Conservation (phyloP, 1,140 invertebrate species). For the Drosophila eugracilis region DNA sequence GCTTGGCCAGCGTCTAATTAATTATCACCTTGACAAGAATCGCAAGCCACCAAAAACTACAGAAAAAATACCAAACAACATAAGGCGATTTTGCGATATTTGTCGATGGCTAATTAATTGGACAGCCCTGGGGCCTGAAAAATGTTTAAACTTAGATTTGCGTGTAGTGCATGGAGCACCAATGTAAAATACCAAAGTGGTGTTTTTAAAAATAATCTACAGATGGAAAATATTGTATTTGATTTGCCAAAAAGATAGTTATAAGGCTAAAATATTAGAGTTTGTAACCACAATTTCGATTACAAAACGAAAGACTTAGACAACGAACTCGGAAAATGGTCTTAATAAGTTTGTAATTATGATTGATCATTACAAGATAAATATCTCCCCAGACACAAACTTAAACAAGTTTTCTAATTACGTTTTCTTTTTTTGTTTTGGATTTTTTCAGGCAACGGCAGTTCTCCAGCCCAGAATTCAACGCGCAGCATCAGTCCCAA, state of each 20-base stretch:
- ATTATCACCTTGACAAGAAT: conserved; percentile 61
- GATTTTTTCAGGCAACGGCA: conserved; percentile 82
- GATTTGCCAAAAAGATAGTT: no score
- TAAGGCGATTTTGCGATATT: conserved; percentile 54
- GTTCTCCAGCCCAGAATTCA: conserved; percentile 85
- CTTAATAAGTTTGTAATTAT: no score
- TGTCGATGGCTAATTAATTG: conserved; percentile 51
- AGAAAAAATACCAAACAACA: conserved; percentile 8
- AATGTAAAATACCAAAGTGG: not conserved
- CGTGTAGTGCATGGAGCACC: not conserved
- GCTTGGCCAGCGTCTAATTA: conserved; percentile 47
- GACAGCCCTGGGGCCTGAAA: conserved; percentile 30
- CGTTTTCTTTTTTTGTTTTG: not conserved
- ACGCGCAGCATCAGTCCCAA: conserved; percentile 85
- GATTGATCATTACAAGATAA: no score
- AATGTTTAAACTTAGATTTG: conserved; percentile 9
- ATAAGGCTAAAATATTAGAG: no score
- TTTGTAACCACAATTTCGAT: no score
- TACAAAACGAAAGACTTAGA: conserved; percentile 58
- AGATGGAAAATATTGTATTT: not conserved
- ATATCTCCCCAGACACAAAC: no score
- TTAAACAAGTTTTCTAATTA: conserved; percentile 6
- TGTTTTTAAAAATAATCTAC: not conserved
- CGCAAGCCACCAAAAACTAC: conserved; percentile 20
- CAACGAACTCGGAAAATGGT: conserved; percentile 57